Evolutionary conservation across 2,888 invertebrate species (phyloP).

Genomic region (Chrysopilus asiliformis): DNA sequence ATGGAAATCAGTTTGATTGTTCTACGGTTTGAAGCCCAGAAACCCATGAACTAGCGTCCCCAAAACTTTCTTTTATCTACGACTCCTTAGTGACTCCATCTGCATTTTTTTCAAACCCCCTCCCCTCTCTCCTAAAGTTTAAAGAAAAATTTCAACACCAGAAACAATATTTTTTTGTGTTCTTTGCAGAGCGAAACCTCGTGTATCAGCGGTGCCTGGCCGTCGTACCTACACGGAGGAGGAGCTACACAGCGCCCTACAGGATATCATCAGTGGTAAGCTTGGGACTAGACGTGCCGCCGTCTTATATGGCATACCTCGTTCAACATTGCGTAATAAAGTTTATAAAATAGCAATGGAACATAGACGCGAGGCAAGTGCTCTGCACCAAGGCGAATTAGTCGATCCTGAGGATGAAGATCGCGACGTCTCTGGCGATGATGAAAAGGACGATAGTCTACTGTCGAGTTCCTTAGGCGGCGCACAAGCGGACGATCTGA

Average conservation of each 20-base stretch:
- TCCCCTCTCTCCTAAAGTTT: too few relatives aligned
- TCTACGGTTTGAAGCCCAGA: too few relatives aligned
- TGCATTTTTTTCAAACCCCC: too few relatives aligned
- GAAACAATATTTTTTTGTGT: too few relatives aligned
- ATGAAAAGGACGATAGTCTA: slow-evolving; percentile 43
- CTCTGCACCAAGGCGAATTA: slow-evolving; percentile 17
- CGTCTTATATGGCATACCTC: slow-evolving; percentile 90
- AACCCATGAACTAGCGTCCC: too few relatives aligned
- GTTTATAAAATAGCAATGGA: slow-evolving; percentile 72
- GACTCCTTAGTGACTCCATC: too few relatives aligned
- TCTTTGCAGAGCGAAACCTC: slow-evolving; percentile 54
- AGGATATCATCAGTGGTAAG: slow-evolving; percentile 86
- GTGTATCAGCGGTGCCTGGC: slow-evolving; percentile 48
- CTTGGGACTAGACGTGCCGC: slow-evolving; percentile 87
- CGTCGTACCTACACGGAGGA: slow-evolving; percentile 89
- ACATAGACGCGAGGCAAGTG: slow-evolving; percentile 47
- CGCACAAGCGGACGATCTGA: slow-evolving; percentile 38
- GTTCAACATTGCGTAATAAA: slow-evolving; percentile 93
- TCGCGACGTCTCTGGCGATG: slow-evolving; percentile 38
- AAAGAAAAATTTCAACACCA: too few relatives aligned
- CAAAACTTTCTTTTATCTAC: too few relatives aligned
- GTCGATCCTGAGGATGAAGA: slow-evolving; percentile 34
- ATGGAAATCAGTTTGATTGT: too few relatives aligned
- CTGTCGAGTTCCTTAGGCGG: slow-evolving; percentile 16
- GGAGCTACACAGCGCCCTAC: slow-evolving; percentile 84